A percentile compares a stretch with the other conserved stretches of the same genome.
These are phyloP conservation scores for Tetheella fluctuosa DNA, from an alignment of 2,888 invertebrate species.

Conservation along the genomic window DNA sequence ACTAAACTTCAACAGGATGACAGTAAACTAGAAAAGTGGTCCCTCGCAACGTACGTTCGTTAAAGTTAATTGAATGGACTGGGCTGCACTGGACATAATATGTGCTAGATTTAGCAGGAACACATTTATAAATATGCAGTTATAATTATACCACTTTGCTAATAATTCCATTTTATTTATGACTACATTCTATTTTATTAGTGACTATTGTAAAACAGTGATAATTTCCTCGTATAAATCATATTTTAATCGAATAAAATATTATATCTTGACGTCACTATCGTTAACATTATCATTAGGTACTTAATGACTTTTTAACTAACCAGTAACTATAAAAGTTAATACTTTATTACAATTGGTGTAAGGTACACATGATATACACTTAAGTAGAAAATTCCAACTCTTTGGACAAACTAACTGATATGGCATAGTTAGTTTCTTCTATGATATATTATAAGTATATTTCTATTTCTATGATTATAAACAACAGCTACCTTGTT, in stretches of 20 bases:
- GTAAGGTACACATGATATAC: background rate
- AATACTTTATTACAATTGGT: background rate
- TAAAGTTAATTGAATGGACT: constrained; percentile 45
- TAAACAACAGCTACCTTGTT: no score
- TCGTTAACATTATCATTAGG: constrained; percentile 1
- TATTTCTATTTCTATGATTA: no score
- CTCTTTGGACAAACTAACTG: no score
- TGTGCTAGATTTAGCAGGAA: no score
- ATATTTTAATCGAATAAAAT: constrained; percentile 6
- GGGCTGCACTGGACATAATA: constrained; percentile 3
- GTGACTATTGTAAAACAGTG: no score
- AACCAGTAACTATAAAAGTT: background rate
- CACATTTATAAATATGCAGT: no score
- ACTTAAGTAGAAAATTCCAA: no score
- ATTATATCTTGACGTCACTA: constrained; percentile 6
- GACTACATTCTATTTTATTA: background rate
- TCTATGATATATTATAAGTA: no score
- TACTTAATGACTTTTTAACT: constrained; percentile 4
- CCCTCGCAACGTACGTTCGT: constrained; percentile 39
- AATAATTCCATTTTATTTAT: no score
- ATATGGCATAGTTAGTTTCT: no score
- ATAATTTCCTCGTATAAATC: constrained; percentile 6
- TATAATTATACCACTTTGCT: no score
- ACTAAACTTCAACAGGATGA: constrained; percentile 51
- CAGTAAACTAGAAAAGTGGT: constrained; percentile 57